Percentiles rank a stretch among this genome's conserved stretches.
Evolutionary conservation across 2,888 invertebrate species (phyloP).

Genomic region (Mystacides longicornis): DNA sequence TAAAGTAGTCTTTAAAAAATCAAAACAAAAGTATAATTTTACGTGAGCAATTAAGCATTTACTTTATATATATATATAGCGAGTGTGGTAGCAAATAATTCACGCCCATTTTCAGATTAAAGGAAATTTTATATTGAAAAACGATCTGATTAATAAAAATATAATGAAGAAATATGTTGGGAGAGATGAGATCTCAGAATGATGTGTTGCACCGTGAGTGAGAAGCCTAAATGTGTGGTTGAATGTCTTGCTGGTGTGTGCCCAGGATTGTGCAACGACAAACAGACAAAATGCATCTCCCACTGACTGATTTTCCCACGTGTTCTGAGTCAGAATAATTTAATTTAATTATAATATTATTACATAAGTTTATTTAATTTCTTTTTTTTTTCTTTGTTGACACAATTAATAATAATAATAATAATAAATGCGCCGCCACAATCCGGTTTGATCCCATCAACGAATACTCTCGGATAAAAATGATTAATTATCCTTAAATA

Average conservation of each 20-base stretch:
- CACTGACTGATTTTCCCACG: constrained; percentile 18
- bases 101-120: neutral
- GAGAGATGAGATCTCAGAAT: neutral
- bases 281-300: constrained; percentile 6
- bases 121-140: too few species aligned
- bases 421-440: too few species aligned
- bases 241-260: neutral
- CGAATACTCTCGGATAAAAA: too few species aligned
- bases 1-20: neutral
- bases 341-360: constrained; percentile 16
- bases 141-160: too few species aligned
- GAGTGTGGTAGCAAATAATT: neutral
- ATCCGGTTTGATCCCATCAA: constrained; percentile 9
- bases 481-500: too few species aligned
- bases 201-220: neutral
- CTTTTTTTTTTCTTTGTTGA: too few species aligned
- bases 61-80: neutral
- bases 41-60: neutral
- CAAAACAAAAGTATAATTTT: neutral
- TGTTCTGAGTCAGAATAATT: constrained; percentile 18
- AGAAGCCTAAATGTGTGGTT: neutral
- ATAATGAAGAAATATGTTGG: neutral
- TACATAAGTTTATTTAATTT: constrained; percentile 14
- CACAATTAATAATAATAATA: constrained; percentile 10
- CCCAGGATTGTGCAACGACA: constrained; percentile 11